phyloP scores from a whole-genome alignment of 2,888 invertebrate genomes.

The Eilema caniola region DNA sequence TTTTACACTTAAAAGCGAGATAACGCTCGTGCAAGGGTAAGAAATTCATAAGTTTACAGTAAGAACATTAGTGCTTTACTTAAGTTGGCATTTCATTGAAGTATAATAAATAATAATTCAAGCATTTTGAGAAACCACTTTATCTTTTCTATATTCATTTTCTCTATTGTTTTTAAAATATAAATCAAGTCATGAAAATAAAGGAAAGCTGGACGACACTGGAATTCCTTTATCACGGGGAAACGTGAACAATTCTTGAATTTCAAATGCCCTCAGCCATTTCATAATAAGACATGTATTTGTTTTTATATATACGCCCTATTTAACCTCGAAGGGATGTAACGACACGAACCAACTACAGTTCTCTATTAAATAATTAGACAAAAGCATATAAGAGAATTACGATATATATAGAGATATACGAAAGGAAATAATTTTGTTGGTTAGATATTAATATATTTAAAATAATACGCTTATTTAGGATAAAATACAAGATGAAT shows the following conservation, averaged over 20 bases:
- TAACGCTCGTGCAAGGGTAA: slow-evolving; percentile 29
- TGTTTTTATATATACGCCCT: background rate
- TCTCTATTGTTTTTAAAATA: no score
- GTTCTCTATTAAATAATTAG: background rate
- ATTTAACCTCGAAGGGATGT: background rate
- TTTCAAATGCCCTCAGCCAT: background rate
- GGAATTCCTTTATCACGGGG: background rate
- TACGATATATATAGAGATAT: slow-evolving; percentile 16
- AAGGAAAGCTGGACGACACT: background rate
- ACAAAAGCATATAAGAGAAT: background rate
- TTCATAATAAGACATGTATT: background rate
- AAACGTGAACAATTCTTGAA: background rate
- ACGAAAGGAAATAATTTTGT: slow-evolving; percentile 21
- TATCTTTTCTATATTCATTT: no score
- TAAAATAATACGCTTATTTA: slow-evolving; percentile 24
- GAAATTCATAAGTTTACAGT: slow-evolving; percentile 40
- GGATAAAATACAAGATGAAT: slow-evolving; percentile 28
- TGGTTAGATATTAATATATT: slow-evolving; percentile 3
- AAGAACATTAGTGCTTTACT: slow-evolving; percentile 31
- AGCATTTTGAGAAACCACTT: background rate
- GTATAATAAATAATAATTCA: background rate
- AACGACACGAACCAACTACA: background rate
- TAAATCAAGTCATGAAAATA: no score
- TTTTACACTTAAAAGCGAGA: slow-evolving; percentile 47
- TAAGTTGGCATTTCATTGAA: background rate